Conservation (phyloP, 2,113 vertebrate species). For the Tamias sibiricus region DNA sequence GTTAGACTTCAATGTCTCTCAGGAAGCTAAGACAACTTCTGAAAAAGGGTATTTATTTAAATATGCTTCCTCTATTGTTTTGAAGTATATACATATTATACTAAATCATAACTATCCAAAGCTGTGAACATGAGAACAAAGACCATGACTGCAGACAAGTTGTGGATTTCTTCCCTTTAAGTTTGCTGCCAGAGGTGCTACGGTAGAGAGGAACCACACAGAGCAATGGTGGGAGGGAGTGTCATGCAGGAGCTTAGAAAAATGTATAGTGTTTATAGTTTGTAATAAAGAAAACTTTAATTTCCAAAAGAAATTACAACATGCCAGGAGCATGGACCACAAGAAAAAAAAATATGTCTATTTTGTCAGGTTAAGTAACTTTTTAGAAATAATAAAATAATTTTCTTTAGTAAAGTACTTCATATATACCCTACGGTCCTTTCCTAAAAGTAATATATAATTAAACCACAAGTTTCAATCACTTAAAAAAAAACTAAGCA, state of each 20-base stretch:
- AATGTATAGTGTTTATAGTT: not conserved
- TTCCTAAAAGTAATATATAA: not conserved
- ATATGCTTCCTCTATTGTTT: not conserved
- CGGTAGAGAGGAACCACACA: not conserved
- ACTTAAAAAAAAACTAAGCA: slow-evolving; percentile 14
- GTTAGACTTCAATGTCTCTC: not conserved
- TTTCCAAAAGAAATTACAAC: not conserved
- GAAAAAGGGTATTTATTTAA: not conserved
- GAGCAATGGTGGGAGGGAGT: not conserved
- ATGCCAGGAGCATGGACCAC: not conserved
- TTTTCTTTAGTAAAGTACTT: not conserved
- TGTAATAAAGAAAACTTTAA: not conserved
- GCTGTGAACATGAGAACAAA: not conserved
- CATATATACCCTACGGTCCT: not conserved
- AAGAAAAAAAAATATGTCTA: not conserved
- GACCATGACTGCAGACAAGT: not conserved
- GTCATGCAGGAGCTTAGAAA: not conserved
- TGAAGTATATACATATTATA: not conserved
- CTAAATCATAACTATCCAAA: not conserved
- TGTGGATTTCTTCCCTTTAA: not conserved
- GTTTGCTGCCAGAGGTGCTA: not conserved
- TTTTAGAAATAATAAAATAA: slow-evolving; percentile 13
- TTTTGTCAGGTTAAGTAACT: not conserved
- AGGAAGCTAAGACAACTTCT: not conserved
- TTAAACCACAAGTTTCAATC: slow-evolving; percentile 36